Base-by-base conservation (phyloP, 2,888 invertebrate species). In the Phaedon cochleariae region DNA sequence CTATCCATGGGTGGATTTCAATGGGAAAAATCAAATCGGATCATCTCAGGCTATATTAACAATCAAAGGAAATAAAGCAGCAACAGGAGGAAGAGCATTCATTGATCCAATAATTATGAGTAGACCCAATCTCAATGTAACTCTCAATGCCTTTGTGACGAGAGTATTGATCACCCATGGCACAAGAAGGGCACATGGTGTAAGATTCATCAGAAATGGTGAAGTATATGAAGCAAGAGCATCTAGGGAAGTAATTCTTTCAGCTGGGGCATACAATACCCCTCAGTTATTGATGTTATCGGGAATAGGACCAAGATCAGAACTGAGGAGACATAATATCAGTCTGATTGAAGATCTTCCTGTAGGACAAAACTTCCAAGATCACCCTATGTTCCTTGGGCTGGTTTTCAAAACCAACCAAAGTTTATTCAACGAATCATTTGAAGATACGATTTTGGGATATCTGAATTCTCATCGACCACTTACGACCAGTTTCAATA, bases 241-340 rank as follows among this genome's bases (percentile, higher is more conserved):
- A 0, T 83, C 85, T 46, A 88, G 86, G 73, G 92, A 92, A 82
- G 88, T 94, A 0, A 90, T 95, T 61, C 69, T 94, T 2, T 89
- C 91, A 9, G 92, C 90, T 1, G 94, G 94, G 0, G 89, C 93
- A 0, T 90, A 95, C 63, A 93, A 92, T 73, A 89, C 77, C 9
- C 78, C 79, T 0, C 77, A 76, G 60, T 52, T 79, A 1, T 58
- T 79, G 10, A 75, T 77, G 76, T 54, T 78, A 5, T 78, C 77
- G 15, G 79, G 78, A 17, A 67, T 79, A n/a, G 79, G 79, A 2
- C 78, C 78, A 0, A 53, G 64, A 48, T 54, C 68, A 2, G 72
- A 76, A 22, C 57, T 79, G 17, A 22, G 64, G 18, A 58, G 69
- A 22, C 51, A 73, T 5, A 61, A 66, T 5, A 79, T 79, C 21